These are phyloP conservation scores for Leucophenga montana DNA, from an alignment of 2,888 invertebrate species.

Conservation along the genomic window DNA sequence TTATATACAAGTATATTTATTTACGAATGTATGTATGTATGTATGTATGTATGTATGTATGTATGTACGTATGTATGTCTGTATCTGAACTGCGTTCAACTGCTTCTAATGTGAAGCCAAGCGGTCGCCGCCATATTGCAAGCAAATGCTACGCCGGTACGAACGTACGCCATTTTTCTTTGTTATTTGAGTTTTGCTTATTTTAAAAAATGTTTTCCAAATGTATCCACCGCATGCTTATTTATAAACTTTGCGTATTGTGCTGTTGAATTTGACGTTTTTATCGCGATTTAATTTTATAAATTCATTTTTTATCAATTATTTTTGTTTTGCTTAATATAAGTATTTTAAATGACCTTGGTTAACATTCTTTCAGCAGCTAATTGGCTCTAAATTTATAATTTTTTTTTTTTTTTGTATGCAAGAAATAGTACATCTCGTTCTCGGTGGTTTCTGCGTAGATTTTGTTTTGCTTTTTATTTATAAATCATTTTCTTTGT, in stretches of 20 bases:
- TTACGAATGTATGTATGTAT: slow-evolving; percentile 25
- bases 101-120: slow-evolving; percentile 13
- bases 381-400: neutral
- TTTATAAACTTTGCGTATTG: slow-evolving; percentile 20
- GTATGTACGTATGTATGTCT: neutral
- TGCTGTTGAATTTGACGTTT: slow-evolving; percentile 39
- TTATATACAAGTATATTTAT: slow-evolving; percentile 18
- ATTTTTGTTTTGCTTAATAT: slow-evolving; percentile 9
- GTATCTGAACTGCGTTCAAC: slow-evolving; percentile 15
- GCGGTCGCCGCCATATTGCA: slow-evolving; percentile 25
- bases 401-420: neutral
- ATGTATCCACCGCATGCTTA: neutral
- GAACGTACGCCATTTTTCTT: slow-evolving; percentile 50
- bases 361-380: slow-evolving; percentile 53
- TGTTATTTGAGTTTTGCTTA: slow-evolving; percentile 22
- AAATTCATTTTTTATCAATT: slow-evolving; percentile 37
- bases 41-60: slow-evolving; percentile 18
- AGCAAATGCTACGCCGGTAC: neutral
- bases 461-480: neutral
- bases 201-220: neutral
- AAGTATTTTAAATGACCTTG: slow-evolving; percentile 53
- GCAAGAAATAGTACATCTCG: too few species aligned
- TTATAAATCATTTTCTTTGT: neutral
- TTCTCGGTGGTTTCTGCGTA: too few species aligned
- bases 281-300: slow-evolving; percentile 6